phyloP scores from a whole-genome alignment of 2,797 vertebrate species.

The Neoniphon sammara region DNA sequence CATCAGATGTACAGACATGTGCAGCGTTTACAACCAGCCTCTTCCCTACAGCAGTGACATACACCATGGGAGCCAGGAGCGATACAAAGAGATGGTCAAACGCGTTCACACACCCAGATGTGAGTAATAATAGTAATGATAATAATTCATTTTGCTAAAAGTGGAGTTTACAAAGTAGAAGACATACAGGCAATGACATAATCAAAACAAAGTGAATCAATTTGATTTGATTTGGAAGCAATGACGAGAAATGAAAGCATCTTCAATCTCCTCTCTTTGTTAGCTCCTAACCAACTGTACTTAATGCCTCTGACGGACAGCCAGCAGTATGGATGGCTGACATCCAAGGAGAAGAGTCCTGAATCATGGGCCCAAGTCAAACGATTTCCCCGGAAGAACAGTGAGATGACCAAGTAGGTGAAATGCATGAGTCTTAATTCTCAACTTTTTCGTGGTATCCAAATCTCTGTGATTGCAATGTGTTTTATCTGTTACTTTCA shows the following conservation, averaged over 20 bases:
- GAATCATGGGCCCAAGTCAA: conserved; percentile 76
- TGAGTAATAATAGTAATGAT: conserved; percentile 40
- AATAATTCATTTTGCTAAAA: no score
- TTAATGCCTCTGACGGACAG: conserved; percentile 80
- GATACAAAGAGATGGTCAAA: conserved; percentile 71
- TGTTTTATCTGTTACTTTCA: conserved; percentile 16
- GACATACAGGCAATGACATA: no score
- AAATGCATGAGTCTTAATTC: not conserved
- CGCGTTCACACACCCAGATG: conserved; percentile 57
- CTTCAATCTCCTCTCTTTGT: conserved; percentile 15
- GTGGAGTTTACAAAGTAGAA: no score
- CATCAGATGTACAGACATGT: conserved; percentile 31
- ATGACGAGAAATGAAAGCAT: not conserved
- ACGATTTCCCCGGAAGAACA: conserved; percentile 78
- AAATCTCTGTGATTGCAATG: conserved; percentile 6
- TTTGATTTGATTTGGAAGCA: not conserved
- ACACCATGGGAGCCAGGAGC: conserved; percentile 77
- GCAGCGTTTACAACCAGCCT: conserved; percentile 41
- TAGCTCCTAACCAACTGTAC: conserved; percentile 86
- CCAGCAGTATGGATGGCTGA: conserved; percentile 86
- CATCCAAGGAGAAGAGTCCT: conserved; percentile 49
- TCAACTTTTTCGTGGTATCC: not conserved
- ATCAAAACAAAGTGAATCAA: not conserved
- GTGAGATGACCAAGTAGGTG: conserved; percentile 84
- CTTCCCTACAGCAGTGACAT: conserved; percentile 55